Percentiles rank a stretch among this genome's conserved stretches.
These are phyloP conservation scores for Chelon labrosus DNA, from an alignment of 2,797 vertebrate species.

Conservation along the genomic window DNA sequence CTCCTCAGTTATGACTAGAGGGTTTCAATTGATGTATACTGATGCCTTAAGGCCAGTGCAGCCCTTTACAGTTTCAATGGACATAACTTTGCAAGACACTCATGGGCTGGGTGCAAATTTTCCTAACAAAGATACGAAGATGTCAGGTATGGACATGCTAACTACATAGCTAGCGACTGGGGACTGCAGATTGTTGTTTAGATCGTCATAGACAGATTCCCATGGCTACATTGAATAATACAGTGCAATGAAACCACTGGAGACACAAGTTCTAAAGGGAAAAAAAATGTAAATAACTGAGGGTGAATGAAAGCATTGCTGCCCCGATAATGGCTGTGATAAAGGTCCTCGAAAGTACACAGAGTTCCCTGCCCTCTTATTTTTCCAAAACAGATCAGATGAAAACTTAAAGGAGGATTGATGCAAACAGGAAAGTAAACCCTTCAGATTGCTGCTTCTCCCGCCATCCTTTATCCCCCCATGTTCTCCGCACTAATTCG, in stretches of 20 bases:
- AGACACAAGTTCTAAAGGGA: too few relatives aligned
- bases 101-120: too few relatives aligned
- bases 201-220: too few relatives aligned
- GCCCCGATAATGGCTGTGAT: slow-evolving; percentile 7
- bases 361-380: not conserved
- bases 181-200: too few relatives aligned
- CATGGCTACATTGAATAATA: not conserved
- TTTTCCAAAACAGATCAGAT: slow-evolving; percentile 25
- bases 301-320: not conserved
- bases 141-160: too few relatives aligned
- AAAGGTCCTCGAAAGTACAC: slow-evolving; percentile 1
- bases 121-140: too few relatives aligned
- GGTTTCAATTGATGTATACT: not conserved
- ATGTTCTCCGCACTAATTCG: slow-evolving; percentile 29
- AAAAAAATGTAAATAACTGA: not conserved
- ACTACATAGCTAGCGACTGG: too few relatives aligned
- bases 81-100: too few relatives aligned
- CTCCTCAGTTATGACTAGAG: not conserved
- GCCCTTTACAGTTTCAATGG: too few relatives aligned
- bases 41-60: too few relatives aligned
- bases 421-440: slow-evolving; percentile 36
- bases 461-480: slow-evolving; percentile 37
- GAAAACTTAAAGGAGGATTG: slow-evolving; percentile 2
- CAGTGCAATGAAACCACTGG: too few relatives aligned
- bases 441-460: not conserved